These are phyloP conservation scores for Machaerirhynchus nigripectus DNA, from an alignment of 2,113 vertebrate species.

Conservation along the genomic window DNA sequence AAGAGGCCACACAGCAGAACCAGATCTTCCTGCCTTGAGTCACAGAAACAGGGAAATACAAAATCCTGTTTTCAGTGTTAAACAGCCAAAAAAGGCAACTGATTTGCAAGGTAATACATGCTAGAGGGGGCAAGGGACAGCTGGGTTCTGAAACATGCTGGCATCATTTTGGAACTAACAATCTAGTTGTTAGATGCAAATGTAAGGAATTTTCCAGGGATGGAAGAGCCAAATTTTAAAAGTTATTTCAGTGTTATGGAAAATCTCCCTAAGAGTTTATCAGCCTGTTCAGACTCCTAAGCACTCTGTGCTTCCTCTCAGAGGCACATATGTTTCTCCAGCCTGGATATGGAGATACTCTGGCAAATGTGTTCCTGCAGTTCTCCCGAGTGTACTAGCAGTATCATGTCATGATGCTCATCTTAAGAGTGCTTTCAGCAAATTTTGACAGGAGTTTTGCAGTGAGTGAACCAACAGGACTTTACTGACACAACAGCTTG, in stretches of 20 bases:
- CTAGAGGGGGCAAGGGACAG: neutral
- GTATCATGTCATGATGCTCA: neutral
- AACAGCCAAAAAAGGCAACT: neutral
- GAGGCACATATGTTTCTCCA: neutral
- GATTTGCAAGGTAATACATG: neutral
- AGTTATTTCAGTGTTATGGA: neutral
- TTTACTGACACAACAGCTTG: neutral
- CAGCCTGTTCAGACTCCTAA: neutral
- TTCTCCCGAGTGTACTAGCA: neutral
- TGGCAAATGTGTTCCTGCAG: neutral
- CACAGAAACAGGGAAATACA: constrained; percentile 8
- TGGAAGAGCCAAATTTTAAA: neutral
- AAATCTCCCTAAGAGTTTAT: neutral
- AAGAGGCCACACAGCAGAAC: neutral
- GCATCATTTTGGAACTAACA: neutral
- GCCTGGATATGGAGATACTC: neutral
- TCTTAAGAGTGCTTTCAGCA: neutral
- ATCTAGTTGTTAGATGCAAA: neutral
- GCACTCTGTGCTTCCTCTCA: neutral
- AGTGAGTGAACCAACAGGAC: neutral
- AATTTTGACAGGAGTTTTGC: neutral
- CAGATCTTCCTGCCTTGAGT: neutral
- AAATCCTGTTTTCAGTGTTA: neutral
- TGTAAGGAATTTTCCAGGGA: neutral
- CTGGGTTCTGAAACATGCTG: neutral